Percentiles rank a stretch among this genome's conserved stretches.
phyloP scores from a whole-genome alignment of 2,888 invertebrate genomes.

The Callinectes sapidus region DNA sequence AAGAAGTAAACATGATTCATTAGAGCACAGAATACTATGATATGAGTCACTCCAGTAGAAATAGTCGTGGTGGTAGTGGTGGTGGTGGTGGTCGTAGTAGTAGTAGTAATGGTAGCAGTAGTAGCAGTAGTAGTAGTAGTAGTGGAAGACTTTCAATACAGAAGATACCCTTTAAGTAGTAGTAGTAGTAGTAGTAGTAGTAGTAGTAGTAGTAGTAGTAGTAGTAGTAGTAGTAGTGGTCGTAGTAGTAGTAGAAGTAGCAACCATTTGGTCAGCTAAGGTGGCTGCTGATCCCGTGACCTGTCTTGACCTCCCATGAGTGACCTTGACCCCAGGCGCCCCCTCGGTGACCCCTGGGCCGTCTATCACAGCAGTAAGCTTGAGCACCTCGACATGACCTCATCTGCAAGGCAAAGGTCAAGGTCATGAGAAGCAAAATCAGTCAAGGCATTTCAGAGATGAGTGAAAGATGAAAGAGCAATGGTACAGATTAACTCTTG shows the following conservation, averaged over 20 bases:
- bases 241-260: not conserved
- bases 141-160: not conserved
- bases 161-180: not conserved
- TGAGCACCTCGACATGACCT: constrained; percentile 21
- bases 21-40: not conserved
- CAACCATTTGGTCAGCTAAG: not conserved
- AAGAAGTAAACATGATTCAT: not conserved
- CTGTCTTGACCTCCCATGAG: not conserved
- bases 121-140: not conserved
- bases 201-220: constrained; percentile 11
- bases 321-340: not conserved
- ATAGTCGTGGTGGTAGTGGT: not conserved
- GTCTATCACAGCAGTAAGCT: constrained; percentile 35
- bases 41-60: not conserved
- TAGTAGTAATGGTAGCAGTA: constrained; percentile 15
- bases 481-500: too few species aligned
- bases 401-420: not conserved
- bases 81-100: too few species aligned
- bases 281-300: not conserved
- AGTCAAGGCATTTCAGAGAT: too few species aligned
- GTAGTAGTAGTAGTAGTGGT: not conserved
- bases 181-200: not conserved
- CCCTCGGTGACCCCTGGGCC: constrained; percentile 9
- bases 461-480: too few species aligned
- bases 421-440: too few species aligned